These are phyloP conservation scores for Hydra vulgaris DNA, from an alignment of 30 jellyfish, hydroid and myxozoan species.

Conservation along the genomic window DNA sequence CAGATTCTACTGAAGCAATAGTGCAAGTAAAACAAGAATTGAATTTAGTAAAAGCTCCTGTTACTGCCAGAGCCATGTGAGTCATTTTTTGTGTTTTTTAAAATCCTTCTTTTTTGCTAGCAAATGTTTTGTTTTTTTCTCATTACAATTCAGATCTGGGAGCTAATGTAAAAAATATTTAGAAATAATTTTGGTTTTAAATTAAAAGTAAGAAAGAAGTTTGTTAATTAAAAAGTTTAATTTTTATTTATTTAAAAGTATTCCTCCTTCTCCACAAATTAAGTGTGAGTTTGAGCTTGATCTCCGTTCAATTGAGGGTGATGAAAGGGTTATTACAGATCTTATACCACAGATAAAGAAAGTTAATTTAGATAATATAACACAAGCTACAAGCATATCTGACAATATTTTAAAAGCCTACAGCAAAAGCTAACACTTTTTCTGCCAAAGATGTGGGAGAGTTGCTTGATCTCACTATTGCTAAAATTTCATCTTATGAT, in stretches of 20 bases:
- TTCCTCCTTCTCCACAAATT: constrained; percentile 36
- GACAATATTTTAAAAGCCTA: constrained; percentile 19
- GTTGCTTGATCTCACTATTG: constrained; percentile 69
- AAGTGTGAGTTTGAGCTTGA: constrained; percentile 65
- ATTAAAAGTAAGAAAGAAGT: background rate
- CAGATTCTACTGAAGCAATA: constrained; percentile 21
- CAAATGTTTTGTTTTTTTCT: background rate
- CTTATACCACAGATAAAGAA: constrained; percentile 34
- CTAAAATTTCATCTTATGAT: constrained; percentile 74
- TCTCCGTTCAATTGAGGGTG: constrained; percentile 56
- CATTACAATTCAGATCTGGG: background rate
- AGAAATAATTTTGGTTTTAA: background rate
- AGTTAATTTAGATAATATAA: constrained; percentile 44
- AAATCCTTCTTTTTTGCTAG: background rate
- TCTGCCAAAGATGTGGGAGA: constrained; percentile 63
- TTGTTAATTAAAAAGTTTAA: background rate
- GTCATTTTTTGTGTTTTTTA: constrained; percentile 11
- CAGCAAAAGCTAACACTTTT: constrained; percentile 21
- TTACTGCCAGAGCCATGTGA: constrained; percentile 17
- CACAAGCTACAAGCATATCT: constrained; percentile 43
- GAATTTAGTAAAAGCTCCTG: constrained; percentile 25
- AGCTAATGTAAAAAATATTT: too few relatives aligned
- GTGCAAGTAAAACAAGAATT: constrained; percentile 20
- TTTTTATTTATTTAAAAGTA: constrained; percentile 4
- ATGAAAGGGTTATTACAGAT: constrained; percentile 39